Conservation (phyloP, 2,888 invertebrate genomes). For the Sphecodes monilicornis region DNA sequence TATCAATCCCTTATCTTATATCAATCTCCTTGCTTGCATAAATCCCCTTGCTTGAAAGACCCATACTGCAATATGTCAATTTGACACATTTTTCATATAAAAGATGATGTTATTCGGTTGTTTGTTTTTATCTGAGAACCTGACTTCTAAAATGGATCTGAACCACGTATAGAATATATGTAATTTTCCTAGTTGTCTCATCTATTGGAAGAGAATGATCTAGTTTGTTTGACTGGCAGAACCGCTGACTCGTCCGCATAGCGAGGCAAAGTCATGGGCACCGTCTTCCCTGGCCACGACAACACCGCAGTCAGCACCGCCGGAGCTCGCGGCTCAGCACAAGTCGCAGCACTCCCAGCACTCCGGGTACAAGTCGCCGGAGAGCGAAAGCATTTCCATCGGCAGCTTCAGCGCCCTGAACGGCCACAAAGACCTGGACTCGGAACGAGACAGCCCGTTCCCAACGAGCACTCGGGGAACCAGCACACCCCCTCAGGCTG, state of each 20-base stretch:
- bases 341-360: slow-evolving; percentile 81
- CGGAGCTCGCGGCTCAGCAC: slow-evolving; percentile 87
- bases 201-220: neutral
- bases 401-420: slow-evolving; percentile 82
- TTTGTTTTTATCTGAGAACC: too few relatives aligned
- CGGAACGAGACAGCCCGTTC: slow-evolving; percentile 81
- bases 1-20: too few relatives aligned
- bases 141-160: too few relatives aligned
- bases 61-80: too few relatives aligned
- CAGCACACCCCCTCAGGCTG: slow-evolving; percentile 72
- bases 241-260: slow-evolving; percentile 93
- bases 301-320: slow-evolving; percentile 89
- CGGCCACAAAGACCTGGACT: slow-evolving; percentile 82
- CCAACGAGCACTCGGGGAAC: slow-evolving; percentile 74
- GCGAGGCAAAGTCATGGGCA: slow-evolving; percentile 93
- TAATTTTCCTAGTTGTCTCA: neutral
- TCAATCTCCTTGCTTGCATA: too few relatives aligned
- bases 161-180: too few relatives aligned
- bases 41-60: too few relatives aligned
- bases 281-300: slow-evolving; percentile 87
- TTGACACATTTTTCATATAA: too few relatives aligned
- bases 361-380: slow-evolving; percentile 83
- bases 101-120: too few relatives aligned
- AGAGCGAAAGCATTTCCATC: slow-evolving; percentile 83
- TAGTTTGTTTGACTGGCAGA: slow-evolving; percentile 85